Evolutionary conservation across 2,113 vertebrate species (phyloP).

Genomic region (Eira barbara): DNA sequence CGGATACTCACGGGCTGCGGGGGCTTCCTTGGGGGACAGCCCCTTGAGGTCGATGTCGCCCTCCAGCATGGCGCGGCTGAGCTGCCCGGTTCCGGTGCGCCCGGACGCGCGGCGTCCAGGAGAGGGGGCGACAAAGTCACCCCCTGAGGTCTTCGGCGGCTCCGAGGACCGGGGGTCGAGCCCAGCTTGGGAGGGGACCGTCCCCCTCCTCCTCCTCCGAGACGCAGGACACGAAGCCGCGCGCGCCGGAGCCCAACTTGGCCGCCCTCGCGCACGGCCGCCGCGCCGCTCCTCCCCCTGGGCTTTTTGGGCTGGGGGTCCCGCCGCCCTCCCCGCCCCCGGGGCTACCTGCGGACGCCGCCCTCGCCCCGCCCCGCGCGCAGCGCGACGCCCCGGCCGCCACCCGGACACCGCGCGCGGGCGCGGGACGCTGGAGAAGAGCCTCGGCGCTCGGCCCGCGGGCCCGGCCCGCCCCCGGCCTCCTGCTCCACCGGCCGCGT

Average conservation of each 20-base stretch:
- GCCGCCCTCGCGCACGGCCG: neutral
- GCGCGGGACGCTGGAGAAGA: neutral
- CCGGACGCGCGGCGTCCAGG: neutral
- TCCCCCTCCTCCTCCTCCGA: neutral
- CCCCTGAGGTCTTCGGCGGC: neutral
- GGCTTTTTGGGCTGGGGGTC: conserved; percentile 65
- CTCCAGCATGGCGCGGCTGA: conserved; percentile 72
- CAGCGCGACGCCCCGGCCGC: neutral
- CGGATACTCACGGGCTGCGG: conserved; percentile 78
- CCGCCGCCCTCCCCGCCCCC: neutral
- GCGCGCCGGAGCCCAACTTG: conserved; percentile 21
- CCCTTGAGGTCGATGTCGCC: conserved; percentile 80
- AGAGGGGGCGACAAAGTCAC: neutral
- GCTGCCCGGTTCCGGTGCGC: neutral
- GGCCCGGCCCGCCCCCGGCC: conserved; percentile 23
- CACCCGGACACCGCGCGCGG: neutral
- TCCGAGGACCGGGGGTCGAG: neutral
- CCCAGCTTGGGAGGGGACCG: neutral
- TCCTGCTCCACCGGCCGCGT: neutral
- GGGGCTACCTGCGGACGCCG: conserved; percentile 53
- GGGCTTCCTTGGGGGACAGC: conserved; percentile 65
- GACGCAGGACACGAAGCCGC: neutral
- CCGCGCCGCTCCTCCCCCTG: conserved; percentile 38
- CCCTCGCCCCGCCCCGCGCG: conserved; percentile 56
- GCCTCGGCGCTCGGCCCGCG: neutral